Evolutionary conservation across 2,888 invertebrate genomes (phyloP).

Genomic region (Pseudanteris insignis): DNA sequence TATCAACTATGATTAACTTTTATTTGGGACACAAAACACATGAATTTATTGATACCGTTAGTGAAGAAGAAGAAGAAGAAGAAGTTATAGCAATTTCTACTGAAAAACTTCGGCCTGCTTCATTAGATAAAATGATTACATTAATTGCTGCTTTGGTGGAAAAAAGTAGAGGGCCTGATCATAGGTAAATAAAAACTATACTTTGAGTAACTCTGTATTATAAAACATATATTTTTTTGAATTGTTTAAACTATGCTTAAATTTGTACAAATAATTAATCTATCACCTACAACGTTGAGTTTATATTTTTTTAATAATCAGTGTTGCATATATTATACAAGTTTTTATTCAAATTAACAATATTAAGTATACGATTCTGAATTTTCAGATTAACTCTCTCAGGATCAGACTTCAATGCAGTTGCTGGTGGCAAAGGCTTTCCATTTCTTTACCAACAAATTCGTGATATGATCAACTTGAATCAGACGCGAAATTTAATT

Average conservation of each 20-base stretch:
- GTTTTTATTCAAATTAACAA: neutral
- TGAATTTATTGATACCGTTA: conserved; percentile 78
- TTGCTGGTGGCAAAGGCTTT: conserved; percentile 91
- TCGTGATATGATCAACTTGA: conserved; percentile 89
- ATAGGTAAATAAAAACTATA: conserved; percentile 57
- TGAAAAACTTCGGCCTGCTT: conserved; percentile 87
- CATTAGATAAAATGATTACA: conserved; percentile 95
- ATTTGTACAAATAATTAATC: no score
- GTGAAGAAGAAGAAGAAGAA: conserved; percentile 78
- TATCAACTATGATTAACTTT: conserved; percentile 90
- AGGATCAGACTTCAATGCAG: conserved; percentile 81
- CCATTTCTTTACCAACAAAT: conserved; percentile 95
- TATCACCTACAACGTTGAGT: no score
- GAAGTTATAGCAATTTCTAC: conserved; percentile 74
- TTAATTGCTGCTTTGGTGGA: conserved; percentile 89
- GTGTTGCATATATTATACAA: neutral
- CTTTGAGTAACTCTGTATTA: no score
- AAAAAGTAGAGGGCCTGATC: conserved; percentile 82
- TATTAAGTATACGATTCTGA: neutral
- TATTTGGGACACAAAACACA: conserved; percentile 86
- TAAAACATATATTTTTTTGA: no score
- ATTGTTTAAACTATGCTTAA: no score
- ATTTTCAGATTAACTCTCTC: conserved; percentile 75
- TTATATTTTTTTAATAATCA: neutral
- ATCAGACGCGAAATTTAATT: conserved; percentile 90